A percentile compares a stretch with the other conserved stretches of the same genome.
These are phyloP conservation scores for Dolomedes plantarius DNA, from an alignment of 2,888 invertebrate genomes.

Conservation along the genomic window DNA sequence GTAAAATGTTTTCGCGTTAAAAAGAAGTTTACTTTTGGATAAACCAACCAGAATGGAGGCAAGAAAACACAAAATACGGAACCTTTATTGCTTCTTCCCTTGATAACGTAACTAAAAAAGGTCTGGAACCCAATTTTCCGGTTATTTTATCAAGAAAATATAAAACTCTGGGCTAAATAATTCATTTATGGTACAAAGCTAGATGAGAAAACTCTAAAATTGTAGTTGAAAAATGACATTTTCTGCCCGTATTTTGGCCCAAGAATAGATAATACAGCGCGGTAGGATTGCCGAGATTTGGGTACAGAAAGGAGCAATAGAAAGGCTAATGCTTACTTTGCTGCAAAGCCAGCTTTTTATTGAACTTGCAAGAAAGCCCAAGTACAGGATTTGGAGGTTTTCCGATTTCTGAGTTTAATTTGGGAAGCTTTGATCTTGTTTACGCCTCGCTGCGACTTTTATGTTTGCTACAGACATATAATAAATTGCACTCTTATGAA, in stretches of 20 bases:
- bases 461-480: neutral
- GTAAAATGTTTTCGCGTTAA: slow-evolving; percentile 7
- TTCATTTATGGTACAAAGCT: slow-evolving; percentile 55
- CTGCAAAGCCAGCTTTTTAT: neutral
- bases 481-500: neutral
- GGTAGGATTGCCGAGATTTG: slow-evolving; percentile 31
- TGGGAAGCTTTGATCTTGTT: neutral
- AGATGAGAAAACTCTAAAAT: slow-evolving; percentile 36
- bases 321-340: slow-evolving; percentile 28
- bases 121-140: slow-evolving; percentile 51
- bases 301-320: slow-evolving; percentile 27
- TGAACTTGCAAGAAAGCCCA: neutral
- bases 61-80: neutral
- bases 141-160: slow-evolving; percentile 55
- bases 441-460: neutral
- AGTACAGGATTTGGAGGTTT: slow-evolving; percentile 27
- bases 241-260: slow-evolving; percentile 15
- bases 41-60: neutral
- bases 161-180: slow-evolving; percentile 53
- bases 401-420: neutral
- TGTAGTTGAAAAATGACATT: slow-evolving; percentile 62
- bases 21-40: neutral
- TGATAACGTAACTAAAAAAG: neutral
- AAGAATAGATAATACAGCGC: slow-evolving; percentile 18
- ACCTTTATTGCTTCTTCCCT: neutral